Base-by-base conservation (phyloP, 2,797 vertebrate genomes). In the Prionace glauca region DNA sequence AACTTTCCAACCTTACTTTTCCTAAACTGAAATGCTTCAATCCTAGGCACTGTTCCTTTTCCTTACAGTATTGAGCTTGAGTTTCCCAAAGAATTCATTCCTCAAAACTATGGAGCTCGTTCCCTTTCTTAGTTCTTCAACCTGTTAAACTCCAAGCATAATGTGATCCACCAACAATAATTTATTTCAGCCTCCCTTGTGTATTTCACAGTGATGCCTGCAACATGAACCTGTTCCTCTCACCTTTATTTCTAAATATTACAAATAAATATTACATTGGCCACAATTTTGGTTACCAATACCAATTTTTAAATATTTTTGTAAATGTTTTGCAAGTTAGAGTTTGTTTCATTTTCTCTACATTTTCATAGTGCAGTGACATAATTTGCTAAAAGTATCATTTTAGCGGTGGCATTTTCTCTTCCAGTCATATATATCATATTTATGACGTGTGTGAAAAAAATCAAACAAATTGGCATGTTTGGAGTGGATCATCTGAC, bases 381-480 rank as follows among this genome's bases (percentile, higher is more conserved):
- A 24, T 71, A 32, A 60, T 74, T 95, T 95, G 93, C 71, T 29
- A 77, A n/a, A 77, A 60, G 69, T 50, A 32, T 95, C 26, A 77
- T 77, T 95, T 95, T 71, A 72, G 29, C 69, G 32, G 29, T 77
- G 71, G 77, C 71, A 95, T 56, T 95, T 95, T 77, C 93, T 77
- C 29, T 77, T 95, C 71, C 16, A 60, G 93, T 16, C 67, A 74
- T 56, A 72, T 94, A 26, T 67, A 95, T 72, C 93, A 74, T 56
- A 56, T 95, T 95, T 56, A 50, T 95, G 71, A 95, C 93, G 2
- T n/a, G 41, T 94, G 45, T 41, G 4, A 91, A 74, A 74, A 74
- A 74, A 29, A 74, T 94, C n/a, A 26, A 94, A 94, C 93, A 94
- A 94, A 94, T 74, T 94, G 93, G 69, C 71, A 74, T 94, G 93